phyloP scores from a whole-genome alignment of 2,113 vertebrate genomes.

The Notothenia rossii region DNA sequence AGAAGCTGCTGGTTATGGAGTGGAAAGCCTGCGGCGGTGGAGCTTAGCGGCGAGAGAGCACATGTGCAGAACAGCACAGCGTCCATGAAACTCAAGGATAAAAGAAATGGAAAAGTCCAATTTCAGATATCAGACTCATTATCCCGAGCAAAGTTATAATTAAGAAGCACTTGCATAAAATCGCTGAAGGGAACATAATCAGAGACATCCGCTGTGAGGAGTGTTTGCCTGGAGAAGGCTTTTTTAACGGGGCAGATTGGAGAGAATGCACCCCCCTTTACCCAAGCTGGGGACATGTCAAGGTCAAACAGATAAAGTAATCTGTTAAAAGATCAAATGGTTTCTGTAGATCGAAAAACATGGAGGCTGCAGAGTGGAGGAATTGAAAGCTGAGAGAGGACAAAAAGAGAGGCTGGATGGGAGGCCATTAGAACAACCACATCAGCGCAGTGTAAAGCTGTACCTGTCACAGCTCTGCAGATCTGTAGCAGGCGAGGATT shows the following conservation, averaged over 20 bases:
- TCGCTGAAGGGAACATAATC: slow-evolving; percentile 47
- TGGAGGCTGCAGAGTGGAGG: background rate
- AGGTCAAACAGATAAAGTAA: slow-evolving; percentile 78
- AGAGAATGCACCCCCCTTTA: background rate
- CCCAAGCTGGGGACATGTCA: slow-evolving; percentile 40
- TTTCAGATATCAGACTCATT: slow-evolving; percentile 71
- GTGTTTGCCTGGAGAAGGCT: slow-evolving; percentile 29
- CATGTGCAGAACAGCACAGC: slow-evolving; percentile 26
- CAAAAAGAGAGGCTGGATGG: background rate
- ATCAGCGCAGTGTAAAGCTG: slow-evolving; percentile 15
- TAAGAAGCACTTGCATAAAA: slow-evolving; percentile 58
- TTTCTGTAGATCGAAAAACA: slow-evolving; percentile 59
- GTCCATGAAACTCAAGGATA: slow-evolving; percentile 46
- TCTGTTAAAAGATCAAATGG: slow-evolving; percentile 75
- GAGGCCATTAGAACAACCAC: slow-evolving; percentile 52
- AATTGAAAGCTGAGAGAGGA: slow-evolving; percentile 32
- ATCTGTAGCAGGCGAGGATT: slow-evolving; percentile 38
- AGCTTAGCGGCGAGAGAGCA: slow-evolving; percentile 6
- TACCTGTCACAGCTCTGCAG: slow-evolving; percentile 23
- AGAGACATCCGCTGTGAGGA: slow-evolving; percentile 27
- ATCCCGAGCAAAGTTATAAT: slow-evolving; percentile 63
- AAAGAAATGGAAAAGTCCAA: slow-evolving; percentile 63
- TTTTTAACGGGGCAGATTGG: slow-evolving; percentile 34
- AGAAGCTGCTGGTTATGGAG: slow-evolving; percentile 24
- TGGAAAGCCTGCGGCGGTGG: slow-evolving; percentile 15